Conservation (phyloP, 2,113 vertebrate genomes). For the Eptatretus burgeri region DNA sequence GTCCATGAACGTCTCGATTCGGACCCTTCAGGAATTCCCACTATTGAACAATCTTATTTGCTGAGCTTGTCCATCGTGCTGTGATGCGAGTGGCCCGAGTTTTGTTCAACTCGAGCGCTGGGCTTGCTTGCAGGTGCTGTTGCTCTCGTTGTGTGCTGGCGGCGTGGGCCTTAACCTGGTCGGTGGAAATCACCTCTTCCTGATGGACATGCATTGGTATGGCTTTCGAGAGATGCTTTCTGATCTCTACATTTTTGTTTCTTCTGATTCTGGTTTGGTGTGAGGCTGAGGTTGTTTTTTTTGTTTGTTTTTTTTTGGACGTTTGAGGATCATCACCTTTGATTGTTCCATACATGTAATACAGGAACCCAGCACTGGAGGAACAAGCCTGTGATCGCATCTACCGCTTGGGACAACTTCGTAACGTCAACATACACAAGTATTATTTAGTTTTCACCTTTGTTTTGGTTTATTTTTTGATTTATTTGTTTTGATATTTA, state of each 20-base stretch:
- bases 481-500: background rate
- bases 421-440: slow-evolving; percentile 68
- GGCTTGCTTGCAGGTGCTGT: slow-evolving; percentile 34
- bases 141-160: slow-evolving; percentile 66
- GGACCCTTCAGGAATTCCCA: background rate
- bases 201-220: slow-evolving; percentile 96
- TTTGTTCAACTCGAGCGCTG: slow-evolving; percentile 7
- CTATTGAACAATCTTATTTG: background rate
- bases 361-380: slow-evolving; percentile 75
- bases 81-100: background rate
- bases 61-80: background rate
- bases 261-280: too few relatives aligned
- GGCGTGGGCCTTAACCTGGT: slow-evolving; percentile 60
- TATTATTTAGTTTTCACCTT: slow-evolving; percentile 13
- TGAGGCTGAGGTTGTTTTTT: too few relatives aligned
- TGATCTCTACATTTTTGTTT: background rate
- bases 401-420: slow-evolving; percentile 57
- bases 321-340: too few relatives aligned
- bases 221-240: background rate
- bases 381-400: slow-evolving; percentile 84
- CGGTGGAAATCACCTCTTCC: slow-evolving; percentile 82
- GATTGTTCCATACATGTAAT: background rate
- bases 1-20: background rate
- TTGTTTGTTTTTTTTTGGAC: too few relatives aligned
- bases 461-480: background rate